Evolutionary conservation across 2,797 vertebrate genomes (phyloP), one percentile per base, ranked within the genome.

Genomic region (Octomys mimax): DNA sequence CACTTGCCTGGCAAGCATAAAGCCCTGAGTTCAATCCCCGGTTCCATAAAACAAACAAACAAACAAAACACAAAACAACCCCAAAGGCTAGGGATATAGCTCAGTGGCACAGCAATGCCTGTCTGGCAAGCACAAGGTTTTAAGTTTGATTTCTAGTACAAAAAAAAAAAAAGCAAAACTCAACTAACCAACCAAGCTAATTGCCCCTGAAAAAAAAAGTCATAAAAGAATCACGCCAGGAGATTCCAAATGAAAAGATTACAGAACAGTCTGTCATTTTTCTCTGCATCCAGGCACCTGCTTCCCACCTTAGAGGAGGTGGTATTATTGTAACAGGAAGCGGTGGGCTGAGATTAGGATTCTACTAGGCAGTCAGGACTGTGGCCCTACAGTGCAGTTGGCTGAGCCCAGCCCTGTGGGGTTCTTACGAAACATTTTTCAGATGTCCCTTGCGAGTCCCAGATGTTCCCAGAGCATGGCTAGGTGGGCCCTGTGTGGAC

Each of bases 241-340:
- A 83, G 11, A 19, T 80, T 92, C 46, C n/a, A 92, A 42, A 92
- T 80, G 31, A 59, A 83, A 95, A 92, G 31, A 59, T 79, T 68
- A 73, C 64, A 87, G 84, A 75, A 87, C 89, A 87, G 4, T 73
- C 46, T 95, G 57, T 82, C 54, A 82, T 94, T 46, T 71, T 2
- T 12, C 39, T 94, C n/a, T 78, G 22, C 71, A 61, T 75, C 85
- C 33, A 68, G 64, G 31, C 8, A n/a, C 24, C 16, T 71, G 36
- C 33, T 70, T 94, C 61, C 39, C 87, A 85, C 57, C 68, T 49
- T 68, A 2, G 68, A 22, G 26, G 79, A 86, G 68, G 39, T 77
- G 11, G n/a, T 78, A 71, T 57, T 91, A 82, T 66, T 39, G 95
- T 71, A 39, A 39, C 68, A 71, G 68, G 68, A 70, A 70, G 18